A percentile compares a stretch with the other conserved stretches of the same genome.
Conservation (phyloP, 1,140 invertebrate genomes). For the Scaptomyza graminum region DNA sequence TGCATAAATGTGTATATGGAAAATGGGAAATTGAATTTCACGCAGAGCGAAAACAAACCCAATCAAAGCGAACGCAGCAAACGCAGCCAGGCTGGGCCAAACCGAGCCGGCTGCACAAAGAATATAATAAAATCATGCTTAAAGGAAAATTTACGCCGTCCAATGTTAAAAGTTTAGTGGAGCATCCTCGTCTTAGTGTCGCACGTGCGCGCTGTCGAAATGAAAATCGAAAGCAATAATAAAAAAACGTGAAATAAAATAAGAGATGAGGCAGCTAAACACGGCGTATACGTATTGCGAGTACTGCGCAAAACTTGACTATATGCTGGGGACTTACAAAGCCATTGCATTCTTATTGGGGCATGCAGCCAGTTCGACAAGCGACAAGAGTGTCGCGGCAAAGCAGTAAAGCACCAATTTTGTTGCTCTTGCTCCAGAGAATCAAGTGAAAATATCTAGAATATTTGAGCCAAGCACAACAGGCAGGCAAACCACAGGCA, state of each 20-base stretch:
- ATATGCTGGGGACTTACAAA: constrained; percentile 36
- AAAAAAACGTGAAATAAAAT: constrained; percentile 51
- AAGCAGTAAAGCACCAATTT: constrained; percentile 36
- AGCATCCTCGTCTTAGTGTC: constrained; percentile 34
- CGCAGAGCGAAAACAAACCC: constrained; percentile 74
- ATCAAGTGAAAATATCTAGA: constrained; percentile 50
- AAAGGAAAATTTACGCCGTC: constrained; percentile 75
- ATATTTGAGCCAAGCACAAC: constrained; percentile 52
- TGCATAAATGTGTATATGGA: constrained; percentile 32
- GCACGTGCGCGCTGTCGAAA: constrained; percentile 76
- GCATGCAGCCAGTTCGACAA: constrained; percentile 42
- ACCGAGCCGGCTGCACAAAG: constrained; percentile 18
- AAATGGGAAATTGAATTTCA: constrained; percentile 81
- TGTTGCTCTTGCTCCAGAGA: constrained; percentile 20
- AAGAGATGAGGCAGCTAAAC: neutral
- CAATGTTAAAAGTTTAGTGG: constrained; percentile 65
- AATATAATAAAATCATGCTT: constrained; percentile 80
- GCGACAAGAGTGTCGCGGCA: constrained; percentile 18
- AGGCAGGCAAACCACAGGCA: constrained; percentile 47
- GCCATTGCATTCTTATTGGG: constrained; percentile 75
- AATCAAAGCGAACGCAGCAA: constrained; percentile 44
- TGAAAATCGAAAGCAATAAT: constrained; percentile 83
- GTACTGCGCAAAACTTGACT: constrained; percentile 52
- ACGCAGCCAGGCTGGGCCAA: neutral
- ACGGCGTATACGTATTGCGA: constrained; percentile 68